phyloP scores from a whole-genome alignment of 2,888 invertebrate species.

The Stenotaenia linearis region DNA sequence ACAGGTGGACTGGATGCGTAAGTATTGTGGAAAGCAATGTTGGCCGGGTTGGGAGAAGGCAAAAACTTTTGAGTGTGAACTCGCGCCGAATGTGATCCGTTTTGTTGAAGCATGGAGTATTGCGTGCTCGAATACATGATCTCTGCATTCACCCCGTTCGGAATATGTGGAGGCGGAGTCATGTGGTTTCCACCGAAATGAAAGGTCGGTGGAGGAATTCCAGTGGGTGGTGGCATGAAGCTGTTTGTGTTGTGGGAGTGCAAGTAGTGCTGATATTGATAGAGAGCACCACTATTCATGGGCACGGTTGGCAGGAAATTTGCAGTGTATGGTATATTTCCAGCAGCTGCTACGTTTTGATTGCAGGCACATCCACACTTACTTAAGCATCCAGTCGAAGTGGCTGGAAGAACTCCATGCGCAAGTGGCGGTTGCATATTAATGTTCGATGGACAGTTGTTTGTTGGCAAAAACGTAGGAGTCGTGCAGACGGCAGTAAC shows the following conservation, averaged over 20 bases:
- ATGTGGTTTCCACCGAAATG: background rate
- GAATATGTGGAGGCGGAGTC: background rate
- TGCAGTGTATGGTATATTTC: background rate
- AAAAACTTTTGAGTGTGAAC: slow-evolving; percentile 32
- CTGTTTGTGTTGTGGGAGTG: slow-evolving; percentile 29
- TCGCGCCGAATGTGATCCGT: slow-evolving; percentile 24
- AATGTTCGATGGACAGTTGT: background rate
- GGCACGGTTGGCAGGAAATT: background rate
- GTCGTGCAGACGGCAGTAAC: slow-evolving; percentile 35
- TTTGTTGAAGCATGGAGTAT: slow-evolving; percentile 28
- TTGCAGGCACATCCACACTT: slow-evolving; percentile 24
- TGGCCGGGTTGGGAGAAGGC: slow-evolving; percentile 31
- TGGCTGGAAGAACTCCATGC: slow-evolving; percentile 12
- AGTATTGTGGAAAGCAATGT: slow-evolving; percentile 34
- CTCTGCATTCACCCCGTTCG: slow-evolving; percentile 24
- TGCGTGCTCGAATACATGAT: slow-evolving; percentile 28
- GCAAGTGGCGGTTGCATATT: background rate
- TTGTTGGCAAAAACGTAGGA: slow-evolving; percentile 30
- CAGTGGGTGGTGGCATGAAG: slow-evolving; percentile 23
- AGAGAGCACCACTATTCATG: slow-evolving; percentile 2
- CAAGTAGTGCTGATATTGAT: background rate
- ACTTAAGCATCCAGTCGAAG: background rate
- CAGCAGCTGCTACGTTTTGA: background rate
- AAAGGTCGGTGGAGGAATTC: slow-evolving; percentile 6
- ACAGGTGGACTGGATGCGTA: slow-evolving; percentile 44